Percentiles rank a stretch among this genome's conserved stretches.
Evolutionary conservation across 2,113 vertebrate genomes (phyloP).

Genomic region (Phylloscopus whistleri): DNA sequence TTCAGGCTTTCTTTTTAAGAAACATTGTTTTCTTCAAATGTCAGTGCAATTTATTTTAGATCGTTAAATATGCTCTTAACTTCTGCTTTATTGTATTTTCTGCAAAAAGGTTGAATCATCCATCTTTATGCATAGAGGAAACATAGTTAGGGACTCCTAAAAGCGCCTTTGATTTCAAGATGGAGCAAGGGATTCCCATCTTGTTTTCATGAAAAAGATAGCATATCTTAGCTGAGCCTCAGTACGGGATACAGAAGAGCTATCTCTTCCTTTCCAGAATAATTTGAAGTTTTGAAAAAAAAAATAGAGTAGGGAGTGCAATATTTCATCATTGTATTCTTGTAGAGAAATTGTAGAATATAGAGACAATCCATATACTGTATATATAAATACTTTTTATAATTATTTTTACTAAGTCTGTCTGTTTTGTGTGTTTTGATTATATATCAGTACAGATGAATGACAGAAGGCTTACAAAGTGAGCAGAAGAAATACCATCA

Average conservation of each 20-base stretch:
- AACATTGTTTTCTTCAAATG: not conserved
- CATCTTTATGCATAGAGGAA: not conserved
- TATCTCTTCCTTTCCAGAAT: not conserved
- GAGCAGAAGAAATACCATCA: not conserved
- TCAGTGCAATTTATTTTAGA: not conserved
- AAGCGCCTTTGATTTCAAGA: not conserved
- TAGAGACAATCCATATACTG: fast-evolving
- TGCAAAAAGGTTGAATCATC: not conserved
- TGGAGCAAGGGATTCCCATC: not conserved
- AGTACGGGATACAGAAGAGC: not conserved
- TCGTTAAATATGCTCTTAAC: not conserved
- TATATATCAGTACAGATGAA: not conserved
- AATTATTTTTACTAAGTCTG: not conserved
- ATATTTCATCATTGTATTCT: not conserved
- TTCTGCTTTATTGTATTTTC: not conserved
- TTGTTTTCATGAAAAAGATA: not conserved
- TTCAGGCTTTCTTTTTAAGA: not conserved
- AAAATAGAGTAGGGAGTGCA: not conserved
- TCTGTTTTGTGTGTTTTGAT: not conserved
- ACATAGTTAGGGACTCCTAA: not conserved
- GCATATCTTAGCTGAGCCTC: not conserved
- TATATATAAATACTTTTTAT: not conserved
- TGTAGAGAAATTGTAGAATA: not conserved
- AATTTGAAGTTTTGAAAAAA: not conserved
- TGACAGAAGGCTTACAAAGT: not conserved